Conservation (phyloP, 2,888 invertebrate genomes). For the Amphipyra tragopoginis region DNA sequence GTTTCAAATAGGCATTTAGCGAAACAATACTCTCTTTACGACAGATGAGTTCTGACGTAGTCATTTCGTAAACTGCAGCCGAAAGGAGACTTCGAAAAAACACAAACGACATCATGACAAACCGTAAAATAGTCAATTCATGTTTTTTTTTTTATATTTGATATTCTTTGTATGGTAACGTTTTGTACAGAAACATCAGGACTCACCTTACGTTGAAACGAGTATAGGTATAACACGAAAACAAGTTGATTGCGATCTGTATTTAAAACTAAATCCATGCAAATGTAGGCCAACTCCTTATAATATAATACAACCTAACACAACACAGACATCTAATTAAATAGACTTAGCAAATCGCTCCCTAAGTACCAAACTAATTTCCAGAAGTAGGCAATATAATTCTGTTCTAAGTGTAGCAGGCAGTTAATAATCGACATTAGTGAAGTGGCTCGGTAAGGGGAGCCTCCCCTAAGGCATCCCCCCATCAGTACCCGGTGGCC, state of each 20-base stretch:
- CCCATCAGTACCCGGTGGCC: constrained; percentile 29
- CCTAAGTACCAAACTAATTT: constrained; percentile 53
- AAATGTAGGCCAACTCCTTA: constrained; percentile 22
- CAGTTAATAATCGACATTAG: constrained; percentile 62
- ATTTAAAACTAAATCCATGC: not conserved
- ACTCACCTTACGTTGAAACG: too few species aligned
- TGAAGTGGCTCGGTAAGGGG: constrained; percentile 55
- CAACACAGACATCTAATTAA: constrained; percentile 49
- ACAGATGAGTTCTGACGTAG: too few species aligned
- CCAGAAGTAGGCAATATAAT: constrained; percentile 58
- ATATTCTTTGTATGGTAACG: too few species aligned
- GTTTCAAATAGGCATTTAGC: too few species aligned
- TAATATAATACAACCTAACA: constrained; percentile 20
- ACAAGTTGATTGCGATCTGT: not conserved
- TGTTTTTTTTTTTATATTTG: too few species aligned
- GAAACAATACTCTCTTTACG: too few species aligned
- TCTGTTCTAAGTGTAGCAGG: constrained; percentile 55
- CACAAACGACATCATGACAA: too few species aligned
- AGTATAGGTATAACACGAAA: too few species aligned
- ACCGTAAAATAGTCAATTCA: too few species aligned
- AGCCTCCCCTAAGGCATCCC: constrained; percentile 47
- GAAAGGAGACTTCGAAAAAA: too few species aligned
- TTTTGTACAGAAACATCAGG: too few species aligned
- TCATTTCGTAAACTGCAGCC: too few species aligned
- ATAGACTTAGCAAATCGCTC: constrained; percentile 50